Evolutionary conservation across 2,797 vertebrate species (phyloP).

Genomic region (Myotis myotis): DNA sequence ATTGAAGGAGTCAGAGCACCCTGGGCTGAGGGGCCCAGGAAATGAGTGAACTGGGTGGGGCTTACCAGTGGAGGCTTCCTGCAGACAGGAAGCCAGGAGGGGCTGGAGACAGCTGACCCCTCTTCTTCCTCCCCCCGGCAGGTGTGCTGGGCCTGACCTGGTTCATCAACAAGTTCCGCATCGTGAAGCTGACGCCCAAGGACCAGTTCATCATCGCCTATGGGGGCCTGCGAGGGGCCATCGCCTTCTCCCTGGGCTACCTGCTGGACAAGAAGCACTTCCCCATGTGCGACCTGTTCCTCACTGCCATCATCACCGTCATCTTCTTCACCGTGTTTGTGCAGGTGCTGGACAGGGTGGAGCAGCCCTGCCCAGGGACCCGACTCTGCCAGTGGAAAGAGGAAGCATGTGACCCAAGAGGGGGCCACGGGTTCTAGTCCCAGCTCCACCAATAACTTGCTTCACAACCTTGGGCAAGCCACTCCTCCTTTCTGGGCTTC

Average conservation of each 20-base stretch:
- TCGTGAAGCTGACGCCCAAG: slow-evolving; percentile 96
- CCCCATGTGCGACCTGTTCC: slow-evolving; percentile 92
- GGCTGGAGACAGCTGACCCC: neutral
- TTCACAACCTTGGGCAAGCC: neutral
- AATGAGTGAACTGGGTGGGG: neutral
- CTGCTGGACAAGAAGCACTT: slow-evolving; percentile 88
- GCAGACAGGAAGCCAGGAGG: neutral
- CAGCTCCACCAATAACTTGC: neutral
- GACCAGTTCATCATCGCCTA: slow-evolving; percentile 99
- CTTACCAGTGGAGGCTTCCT: neutral
- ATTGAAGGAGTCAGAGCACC: neutral
- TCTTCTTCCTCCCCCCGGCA: slow-evolving; percentile 62
- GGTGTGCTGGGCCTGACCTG: slow-evolving; percentile 95
- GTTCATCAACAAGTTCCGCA: slow-evolving; percentile 98
- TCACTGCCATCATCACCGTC: slow-evolving; percentile 98
- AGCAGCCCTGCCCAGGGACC: neutral
- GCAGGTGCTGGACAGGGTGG: slow-evolving; percentile 85
- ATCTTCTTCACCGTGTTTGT: slow-evolving; percentile 99
- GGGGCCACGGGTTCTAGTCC: neutral
- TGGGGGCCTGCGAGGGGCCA: slow-evolving; percentile 96
- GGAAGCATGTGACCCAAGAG: neutral
- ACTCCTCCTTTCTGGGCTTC: neutral
- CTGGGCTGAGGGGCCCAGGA: neutral
- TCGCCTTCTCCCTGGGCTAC: slow-evolving; percentile 97
- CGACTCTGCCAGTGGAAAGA: neutral